Base-by-base conservation (phyloP, 64 coral and sea anemone species). In the Montipora capricornis region DNA sequence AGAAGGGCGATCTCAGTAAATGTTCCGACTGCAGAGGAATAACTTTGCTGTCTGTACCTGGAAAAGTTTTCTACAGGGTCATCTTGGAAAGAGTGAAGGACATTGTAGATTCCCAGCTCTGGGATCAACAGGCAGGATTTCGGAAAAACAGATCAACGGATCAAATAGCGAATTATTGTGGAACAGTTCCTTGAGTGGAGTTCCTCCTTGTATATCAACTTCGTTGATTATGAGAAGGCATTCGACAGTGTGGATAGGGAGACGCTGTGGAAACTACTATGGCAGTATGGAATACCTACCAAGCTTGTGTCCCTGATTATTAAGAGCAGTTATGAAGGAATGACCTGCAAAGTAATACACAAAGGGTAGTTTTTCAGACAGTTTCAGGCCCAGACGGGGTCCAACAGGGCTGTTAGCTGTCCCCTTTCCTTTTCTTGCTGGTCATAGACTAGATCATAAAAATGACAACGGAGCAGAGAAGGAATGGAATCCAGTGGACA, bases 41-140 rank as follows among this genome's bases (percentile, higher is more conserved):
- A 47, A 92, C 67, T 74, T 44, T 87, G 47, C 53, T 79, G 20
- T 76, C 49, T 73, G 67, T 44, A 47, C 51, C 82, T 22, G 82
- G 91, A 68, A 93, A 79, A 49, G 82, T 87, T 15, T 73, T 87
- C 48, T 14, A 61, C 69, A 77, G 17, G 14, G n/a, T 84, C 29
- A 61, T 92, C 24, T 74, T 87, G n/a, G 5, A 49, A 49, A 22
- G 71, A 61, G 51, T 92, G n/a, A 92, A n/a, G 22, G 73, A 83
- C 29, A 50, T 51, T 37, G 48, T 87, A 52, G 91, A 92, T 12
- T 20, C 74, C 66, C 73, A 59, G 17, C 52, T 87, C 60, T 59
- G 81, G 58, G 81, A 93, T 16, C 57, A 87, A 5, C 81, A 87
- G 14, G 81, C 73, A 61, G 91, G 82, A 47, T 93, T 93, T 14